Conservation (phyloP, 2,888 invertebrate species). For the Gymnoscelis rufifasciata region DNA sequence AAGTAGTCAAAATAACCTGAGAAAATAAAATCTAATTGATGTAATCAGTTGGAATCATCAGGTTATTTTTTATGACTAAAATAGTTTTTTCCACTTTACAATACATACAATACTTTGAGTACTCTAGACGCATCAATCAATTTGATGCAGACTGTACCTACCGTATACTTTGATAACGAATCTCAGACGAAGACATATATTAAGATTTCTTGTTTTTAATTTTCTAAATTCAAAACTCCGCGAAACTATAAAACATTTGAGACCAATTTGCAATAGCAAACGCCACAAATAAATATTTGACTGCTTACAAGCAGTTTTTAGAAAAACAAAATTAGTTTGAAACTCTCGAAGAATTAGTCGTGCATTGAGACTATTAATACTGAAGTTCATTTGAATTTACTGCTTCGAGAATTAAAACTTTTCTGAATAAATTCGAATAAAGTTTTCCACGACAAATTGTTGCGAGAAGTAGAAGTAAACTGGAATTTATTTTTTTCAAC, state of each 20-base stretch:
- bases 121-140: no score
- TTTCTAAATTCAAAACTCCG: not conserved
- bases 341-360: slow-evolving; percentile 30
- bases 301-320: slow-evolving; percentile 14
- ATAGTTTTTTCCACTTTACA: no score
- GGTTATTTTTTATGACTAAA: no score
- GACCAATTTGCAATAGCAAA: slow-evolving; percentile 5
- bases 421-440: slow-evolving; percentile 29
- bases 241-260: not conserved
- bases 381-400: slow-evolving; percentile 29
- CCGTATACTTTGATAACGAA: no score
- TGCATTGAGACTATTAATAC: slow-evolving; percentile 29
- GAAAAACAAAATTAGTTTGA: slow-evolving; percentile 28
- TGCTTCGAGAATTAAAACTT: slow-evolving; percentile 23
- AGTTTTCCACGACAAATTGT: slow-evolving; percentile 30
- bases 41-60: no score
- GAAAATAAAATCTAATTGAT: no score
- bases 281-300: slow-evolving; percentile 18
- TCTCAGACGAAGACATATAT: no score
- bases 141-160: no score
- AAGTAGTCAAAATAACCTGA: no score
- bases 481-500: not conserved
- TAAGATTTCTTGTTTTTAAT: no score
- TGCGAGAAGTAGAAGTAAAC: slow-evolving; percentile 1
- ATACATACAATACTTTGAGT: no score